Base-by-base conservation (phyloP, 2,113 vertebrate species). In the Montifringilla adamsi region DNA sequence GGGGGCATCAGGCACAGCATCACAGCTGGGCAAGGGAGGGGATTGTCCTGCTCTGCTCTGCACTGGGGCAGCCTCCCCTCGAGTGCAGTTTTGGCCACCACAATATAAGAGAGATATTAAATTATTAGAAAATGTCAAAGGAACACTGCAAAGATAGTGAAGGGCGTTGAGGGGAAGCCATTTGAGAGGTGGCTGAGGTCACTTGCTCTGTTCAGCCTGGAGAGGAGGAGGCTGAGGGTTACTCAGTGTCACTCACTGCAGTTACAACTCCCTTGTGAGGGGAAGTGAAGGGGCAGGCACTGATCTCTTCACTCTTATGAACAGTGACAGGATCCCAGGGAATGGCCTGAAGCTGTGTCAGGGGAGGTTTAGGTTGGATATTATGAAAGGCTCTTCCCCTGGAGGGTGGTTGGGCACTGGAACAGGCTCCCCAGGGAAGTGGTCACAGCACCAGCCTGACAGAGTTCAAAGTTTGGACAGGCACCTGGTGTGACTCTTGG, bases 1-100 rank as follows among this genome's bases (percentile, higher is more conserved):
- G 28, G 3, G 15, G 0, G 3, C 68, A 75, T 22, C 70, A 41
- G 62, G 26, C 4, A 4, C 10, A 83, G 41, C 26, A 49, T 27
- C 0, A 0, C 78, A 68, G 17, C 11, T 0, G 0, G 47, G 22
- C 1, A 13, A 31, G 55, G 30, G 21, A 62, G 17, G 55, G 3
- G 12, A 49, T 35, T 20, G 41, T 83, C 17, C 47, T 0, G 1
- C 17, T 53, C 39, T 68, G 28, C 39, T 74, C 62, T 53, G 60
- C 2, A 1, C 37, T 26, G 39, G 20, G 20, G 20, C 0, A 0
- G 24, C 16, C 55, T 76, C 55, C 9, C 23, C 47, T 41, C 0
- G 0, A 62, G n/a, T 7, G 8, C 11, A 41, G 24, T 11, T 69
- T 68, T 35, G 55, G 41, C 8, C 26, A 8, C 12, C 26, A 35